phyloP scores from a whole-genome alignment of 1,140 invertebrate species.

The Zeugodacus cucurbitae region DNA sequence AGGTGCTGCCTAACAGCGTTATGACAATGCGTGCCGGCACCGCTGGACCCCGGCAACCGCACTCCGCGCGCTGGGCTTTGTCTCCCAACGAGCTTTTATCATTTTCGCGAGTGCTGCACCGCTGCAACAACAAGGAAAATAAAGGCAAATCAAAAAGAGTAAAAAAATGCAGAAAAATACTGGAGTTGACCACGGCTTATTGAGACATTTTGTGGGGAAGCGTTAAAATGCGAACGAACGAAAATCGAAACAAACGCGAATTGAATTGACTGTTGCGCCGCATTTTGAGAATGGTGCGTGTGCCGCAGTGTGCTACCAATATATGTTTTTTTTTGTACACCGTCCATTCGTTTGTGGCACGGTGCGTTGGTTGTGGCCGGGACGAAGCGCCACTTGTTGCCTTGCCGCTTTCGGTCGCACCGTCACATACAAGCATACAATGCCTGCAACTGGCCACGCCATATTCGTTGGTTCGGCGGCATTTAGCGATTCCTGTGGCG shows the following conservation, averaged over 20 bases:
- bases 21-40: neutral
- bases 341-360: no score
- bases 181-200: neutral
- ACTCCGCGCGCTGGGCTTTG: neutral
- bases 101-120: neutral
- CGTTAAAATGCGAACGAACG: conserved; percentile 22
- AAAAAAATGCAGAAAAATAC: neutral
- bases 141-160: neutral
- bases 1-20: neutral
- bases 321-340: neutral
- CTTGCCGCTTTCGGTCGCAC: conserved; percentile 43
- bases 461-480: conserved; percentile 45
- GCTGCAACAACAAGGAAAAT: neutral
- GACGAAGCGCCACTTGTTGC: conserved; percentile 29
- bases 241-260: conserved; percentile 22
- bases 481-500: conserved; percentile 62
- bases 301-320: neutral
- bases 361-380: neutral
- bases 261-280: conserved; percentile 20
- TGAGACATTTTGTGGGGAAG: conserved; percentile 36
- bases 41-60: neutral
- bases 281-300: conserved; percentile 45
- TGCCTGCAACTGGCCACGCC: conserved; percentile 55
- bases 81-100: neutral
- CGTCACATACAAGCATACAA: neutral